Percentiles rank a stretch among this genome's conserved stretches.
phyloP scores from a whole-genome alignment of 2,797 vertebrate species.

The Limosa lapponica region DNA sequence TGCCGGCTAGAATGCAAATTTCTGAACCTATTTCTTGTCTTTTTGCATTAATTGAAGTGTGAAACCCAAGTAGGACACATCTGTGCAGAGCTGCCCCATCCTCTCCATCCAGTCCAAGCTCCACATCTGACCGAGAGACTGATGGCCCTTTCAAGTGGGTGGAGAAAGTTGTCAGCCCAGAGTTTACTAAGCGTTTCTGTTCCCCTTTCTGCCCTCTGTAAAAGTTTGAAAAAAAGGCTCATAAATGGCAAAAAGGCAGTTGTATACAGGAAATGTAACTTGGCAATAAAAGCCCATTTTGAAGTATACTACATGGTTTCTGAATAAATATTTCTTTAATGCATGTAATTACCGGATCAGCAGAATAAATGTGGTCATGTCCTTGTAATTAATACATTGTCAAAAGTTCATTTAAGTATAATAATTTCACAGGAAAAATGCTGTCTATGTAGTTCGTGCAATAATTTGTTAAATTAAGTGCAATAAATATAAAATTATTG shows the following conservation, averaged over 20 bases:
- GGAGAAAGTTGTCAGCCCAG: neutral
- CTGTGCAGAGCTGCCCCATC: fast-evolving
- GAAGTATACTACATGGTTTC: conserved; percentile 78
- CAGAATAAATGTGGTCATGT: conserved; percentile 85
- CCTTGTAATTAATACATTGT: conserved; percentile 87
- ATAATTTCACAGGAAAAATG: conserved; percentile 82
- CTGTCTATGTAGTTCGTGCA: conserved; percentile 76
- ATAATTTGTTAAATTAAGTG: conserved; percentile 83
- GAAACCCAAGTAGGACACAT: neutral
- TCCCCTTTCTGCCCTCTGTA: conserved; percentile 41
- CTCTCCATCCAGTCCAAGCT: neutral
- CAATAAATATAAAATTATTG: conserved; percentile 80
- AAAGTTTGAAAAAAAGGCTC: conserved; percentile 63
- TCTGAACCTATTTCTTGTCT: neutral
- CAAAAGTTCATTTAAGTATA: conserved; percentile 87
- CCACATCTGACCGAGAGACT: neutral
- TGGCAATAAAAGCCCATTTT: conserved; percentile 77
- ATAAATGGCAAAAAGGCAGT: conserved; percentile 67
- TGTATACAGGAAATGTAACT: conserved; percentile 74
- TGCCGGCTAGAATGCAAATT: neutral
- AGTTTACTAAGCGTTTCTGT: conserved; percentile 6
- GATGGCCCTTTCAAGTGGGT: neutral
- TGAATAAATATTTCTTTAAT: conserved; percentile 87
- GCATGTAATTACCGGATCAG: conserved; percentile 84
- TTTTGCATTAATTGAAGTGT: neutral